Conservation (phyloP, 2,888 invertebrate species). For the Sinodicranocentrus sp. region DNA sequence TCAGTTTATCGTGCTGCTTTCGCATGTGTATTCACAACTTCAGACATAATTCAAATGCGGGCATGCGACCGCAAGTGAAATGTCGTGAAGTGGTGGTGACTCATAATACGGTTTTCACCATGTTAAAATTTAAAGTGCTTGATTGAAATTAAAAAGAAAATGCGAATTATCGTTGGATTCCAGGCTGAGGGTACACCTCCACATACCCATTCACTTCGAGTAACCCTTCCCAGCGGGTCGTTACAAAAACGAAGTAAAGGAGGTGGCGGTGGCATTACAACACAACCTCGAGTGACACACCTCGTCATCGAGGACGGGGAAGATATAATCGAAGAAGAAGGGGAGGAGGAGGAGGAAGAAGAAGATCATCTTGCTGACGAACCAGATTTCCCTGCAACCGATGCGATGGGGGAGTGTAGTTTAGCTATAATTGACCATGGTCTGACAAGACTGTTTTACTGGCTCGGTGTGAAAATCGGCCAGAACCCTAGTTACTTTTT, state of each 20-base stretch:
- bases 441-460: constrained; percentile 89
- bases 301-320: constrained; percentile 64
- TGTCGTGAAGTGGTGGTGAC: neutral
- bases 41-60: neutral
- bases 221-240: constrained; percentile 52
- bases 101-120: constrained; percentile 9
- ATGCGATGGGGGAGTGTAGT: constrained; percentile 72
- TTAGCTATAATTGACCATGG: constrained; percentile 83
- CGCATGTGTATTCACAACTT: neutral
- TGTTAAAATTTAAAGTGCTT: too few relatives aligned
- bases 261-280: constrained; percentile 29
- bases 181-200: constrained; percentile 70
- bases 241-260: constrained; percentile 28
- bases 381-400: constrained; percentile 32
- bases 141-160: constrained; percentile 53
- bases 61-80: neutral
- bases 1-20: neutral
- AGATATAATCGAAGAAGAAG: constrained; percentile 36
- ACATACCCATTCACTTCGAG: constrained; percentile 52
- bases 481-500: constrained; percentile 92
- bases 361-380: constrained; percentile 59
- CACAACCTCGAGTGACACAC: constrained; percentile 51
- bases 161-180: constrained; percentile 76
- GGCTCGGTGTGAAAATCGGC: constrained; percentile 88
- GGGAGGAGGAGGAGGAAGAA: constrained; percentile 41